phyloP scores from a whole-genome alignment of 1,140 invertebrate genomes.

The Philopotamus ludificatus region DNA sequence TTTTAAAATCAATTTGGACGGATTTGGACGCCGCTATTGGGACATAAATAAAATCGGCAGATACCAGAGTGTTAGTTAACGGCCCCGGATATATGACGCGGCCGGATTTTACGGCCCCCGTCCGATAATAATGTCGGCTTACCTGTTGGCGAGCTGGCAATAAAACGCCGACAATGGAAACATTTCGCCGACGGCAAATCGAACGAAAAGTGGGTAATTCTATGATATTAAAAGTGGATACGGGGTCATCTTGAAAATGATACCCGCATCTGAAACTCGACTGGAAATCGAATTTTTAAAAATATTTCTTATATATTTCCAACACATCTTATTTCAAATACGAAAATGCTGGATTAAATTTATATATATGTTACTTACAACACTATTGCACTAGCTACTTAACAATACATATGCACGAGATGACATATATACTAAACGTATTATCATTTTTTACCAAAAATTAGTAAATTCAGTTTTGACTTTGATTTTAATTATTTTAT shows the following conservation, averaged over 20 bases:
- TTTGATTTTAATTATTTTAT: too few species aligned
- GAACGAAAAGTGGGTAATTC: conserved; percentile 16
- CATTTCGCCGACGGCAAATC: conserved; percentile 11
- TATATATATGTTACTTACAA: too few species aligned
- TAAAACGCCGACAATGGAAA: conserved; percentile 29
- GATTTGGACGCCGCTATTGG: neutral
- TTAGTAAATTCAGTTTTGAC: too few species aligned
- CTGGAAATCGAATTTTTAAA: too few species aligned
- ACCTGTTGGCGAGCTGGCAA: conserved; percentile 34
- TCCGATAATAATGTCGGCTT: conserved; percentile 26
- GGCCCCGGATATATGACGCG: conserved; percentile 8
- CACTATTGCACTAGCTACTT: too few species aligned
- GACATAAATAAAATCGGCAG: conserved; percentile 1
- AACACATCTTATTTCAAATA: too few species aligned
- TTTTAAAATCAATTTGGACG: conserved; percentile 6
- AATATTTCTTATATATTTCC: too few species aligned
- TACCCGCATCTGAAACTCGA: too few species aligned
- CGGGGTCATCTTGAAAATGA: neutral
- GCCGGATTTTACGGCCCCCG: conserved; percentile 25
- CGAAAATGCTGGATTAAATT: too few species aligned
- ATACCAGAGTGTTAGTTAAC: conserved; percentile 7
- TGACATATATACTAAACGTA: too few species aligned
- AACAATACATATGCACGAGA: too few species aligned
- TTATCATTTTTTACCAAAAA: too few species aligned
- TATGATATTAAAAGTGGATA: neutral